These are phyloP conservation scores for Drosophila kokeensis DNA, from an alignment of 2,888 invertebrate species.

Conservation along the genomic window DNA sequence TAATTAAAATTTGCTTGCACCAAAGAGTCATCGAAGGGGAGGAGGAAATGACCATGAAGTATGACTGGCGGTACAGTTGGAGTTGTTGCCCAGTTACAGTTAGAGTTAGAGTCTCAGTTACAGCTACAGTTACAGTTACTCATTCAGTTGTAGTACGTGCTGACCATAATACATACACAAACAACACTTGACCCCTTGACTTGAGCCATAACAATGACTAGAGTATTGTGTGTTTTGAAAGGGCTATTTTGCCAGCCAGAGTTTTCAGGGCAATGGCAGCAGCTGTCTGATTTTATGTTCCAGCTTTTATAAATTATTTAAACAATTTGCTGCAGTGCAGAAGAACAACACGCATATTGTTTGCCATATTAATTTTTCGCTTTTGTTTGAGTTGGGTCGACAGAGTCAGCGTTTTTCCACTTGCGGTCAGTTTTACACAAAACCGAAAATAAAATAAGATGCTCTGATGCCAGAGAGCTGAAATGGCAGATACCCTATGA, in stretches of 20 bases:
- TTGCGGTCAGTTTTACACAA: slow-evolving; percentile 16
- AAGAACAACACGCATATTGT: slow-evolving; percentile 46
- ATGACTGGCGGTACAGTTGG: slow-evolving; percentile 46
- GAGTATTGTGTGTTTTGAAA: slow-evolving; percentile 20
- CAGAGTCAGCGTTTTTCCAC: slow-evolving; percentile 38
- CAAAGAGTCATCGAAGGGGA: slow-evolving; percentile 19
- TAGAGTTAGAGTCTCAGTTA: slow-evolving; percentile 27
- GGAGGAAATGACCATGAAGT: slow-evolving; percentile 55
- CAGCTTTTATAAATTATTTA: slow-evolving; percentile 64
- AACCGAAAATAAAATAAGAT: background rate
- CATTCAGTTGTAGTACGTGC: slow-evolving; percentile 42
- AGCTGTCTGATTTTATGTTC: slow-evolving; percentile 68
- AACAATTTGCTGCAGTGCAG: slow-evolving; percentile 46
- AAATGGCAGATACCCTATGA: background rate
- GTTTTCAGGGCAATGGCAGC: slow-evolving; percentile 22
- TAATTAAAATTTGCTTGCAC: slow-evolving; percentile 67
- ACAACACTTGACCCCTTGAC: slow-evolving; percentile 61
- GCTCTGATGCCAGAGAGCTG: background rate
- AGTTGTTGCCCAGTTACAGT: slow-evolving; percentile 16
- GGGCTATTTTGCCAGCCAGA: slow-evolving; percentile 4
- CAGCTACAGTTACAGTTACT: slow-evolving; percentile 23
- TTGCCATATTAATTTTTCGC: slow-evolving; percentile 43
- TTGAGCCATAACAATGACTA: slow-evolving; percentile 68
- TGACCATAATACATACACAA: slow-evolving; percentile 45
- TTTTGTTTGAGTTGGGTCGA: slow-evolving; percentile 36